A percentile compares a stretch with the other conserved stretches of the same genome.
phyloP scores from a whole-genome alignment of 2,113 vertebrate species.

The Lamprologus lemairii region DNA sequence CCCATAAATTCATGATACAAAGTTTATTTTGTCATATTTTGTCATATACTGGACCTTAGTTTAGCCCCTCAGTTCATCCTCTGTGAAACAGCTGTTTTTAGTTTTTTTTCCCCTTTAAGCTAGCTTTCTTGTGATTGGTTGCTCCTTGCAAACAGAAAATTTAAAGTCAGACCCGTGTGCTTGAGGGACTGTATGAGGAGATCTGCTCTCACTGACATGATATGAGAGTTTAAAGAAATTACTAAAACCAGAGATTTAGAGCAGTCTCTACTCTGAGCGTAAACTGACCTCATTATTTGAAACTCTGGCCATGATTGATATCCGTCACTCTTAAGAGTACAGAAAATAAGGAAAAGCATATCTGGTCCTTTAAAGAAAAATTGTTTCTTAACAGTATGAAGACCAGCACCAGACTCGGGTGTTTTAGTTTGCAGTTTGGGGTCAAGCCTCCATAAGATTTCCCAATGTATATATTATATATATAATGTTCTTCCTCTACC shows the following conservation, averaged over 20 bases:
- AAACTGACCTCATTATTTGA: neutral
- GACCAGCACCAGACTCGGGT: neutral
- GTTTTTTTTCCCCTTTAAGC: rapidly evolving
- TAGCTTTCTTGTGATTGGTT: neutral
- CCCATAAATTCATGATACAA: neutral
- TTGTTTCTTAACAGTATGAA: neutral
- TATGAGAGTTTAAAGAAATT: neutral
- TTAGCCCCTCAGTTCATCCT: neutral
- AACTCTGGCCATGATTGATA: neutral
- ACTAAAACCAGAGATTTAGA: neutral
- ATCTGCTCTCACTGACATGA: neutral
- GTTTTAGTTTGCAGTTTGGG: neutral
- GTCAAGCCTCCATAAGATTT: neutral
- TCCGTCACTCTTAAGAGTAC: neutral
- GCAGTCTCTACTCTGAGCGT: neutral
- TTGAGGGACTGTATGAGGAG: neutral
- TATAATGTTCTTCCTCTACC: neutral
- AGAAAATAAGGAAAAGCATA: neutral
- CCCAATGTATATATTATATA: neutral
- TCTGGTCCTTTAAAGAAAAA: neutral
- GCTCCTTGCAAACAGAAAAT: neutral
- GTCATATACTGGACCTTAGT: neutral
- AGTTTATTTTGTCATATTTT: neutral
- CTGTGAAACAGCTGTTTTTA: neutral
- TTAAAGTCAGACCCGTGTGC: neutral